Evolutionary conservation across 1,140 invertebrate species (phyloP).

Genomic region (Neodiprion virginianus): DNA sequence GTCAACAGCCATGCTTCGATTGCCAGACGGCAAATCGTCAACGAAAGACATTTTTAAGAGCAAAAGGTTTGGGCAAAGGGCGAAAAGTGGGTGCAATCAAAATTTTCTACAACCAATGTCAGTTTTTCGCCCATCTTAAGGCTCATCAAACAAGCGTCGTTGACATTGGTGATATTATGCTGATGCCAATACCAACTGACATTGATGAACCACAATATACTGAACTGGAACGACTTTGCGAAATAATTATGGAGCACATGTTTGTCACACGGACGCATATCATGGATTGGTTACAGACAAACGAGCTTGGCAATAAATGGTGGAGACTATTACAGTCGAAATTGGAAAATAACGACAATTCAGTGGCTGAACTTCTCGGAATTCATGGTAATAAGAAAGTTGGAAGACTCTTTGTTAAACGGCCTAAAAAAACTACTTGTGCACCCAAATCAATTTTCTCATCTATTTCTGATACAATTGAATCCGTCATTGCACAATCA

Average conservation of each 20-base stretch:
- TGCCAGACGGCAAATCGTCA: slow-evolving; percentile 34
- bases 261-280: slow-evolving; percentile 46
- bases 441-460: background rate
- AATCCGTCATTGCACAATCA: background rate
- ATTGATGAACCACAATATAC: slow-evolving; percentile 33
- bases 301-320: slow-evolving; percentile 38
- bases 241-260: slow-evolving; percentile 48
- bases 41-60: slow-evolving; percentile 38
- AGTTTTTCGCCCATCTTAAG: slow-evolving; percentile 49
- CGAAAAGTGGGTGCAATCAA: slow-evolving; percentile 39
- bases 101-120: slow-evolving; percentile 56
- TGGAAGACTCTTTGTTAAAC: background rate
- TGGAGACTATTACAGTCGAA: slow-evolving; percentile 35
- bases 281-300: slow-evolving; percentile 47
- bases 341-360: background rate
- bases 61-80: slow-evolving; percentile 34
- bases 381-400: background rate
- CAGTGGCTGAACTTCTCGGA: background rate
- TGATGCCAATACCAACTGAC: slow-evolving; percentile 49
- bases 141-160: slow-evolving; percentile 37
- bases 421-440: background rate
- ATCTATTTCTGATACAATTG: background rate
- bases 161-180: slow-evolving; percentile 47
- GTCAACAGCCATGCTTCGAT: slow-evolving; percentile 24
- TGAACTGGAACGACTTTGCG: slow-evolving; percentile 43